Evolutionary conservation across 2,113 vertebrate species (phyloP).

Genomic region (Elanoides forficatus): DNA sequence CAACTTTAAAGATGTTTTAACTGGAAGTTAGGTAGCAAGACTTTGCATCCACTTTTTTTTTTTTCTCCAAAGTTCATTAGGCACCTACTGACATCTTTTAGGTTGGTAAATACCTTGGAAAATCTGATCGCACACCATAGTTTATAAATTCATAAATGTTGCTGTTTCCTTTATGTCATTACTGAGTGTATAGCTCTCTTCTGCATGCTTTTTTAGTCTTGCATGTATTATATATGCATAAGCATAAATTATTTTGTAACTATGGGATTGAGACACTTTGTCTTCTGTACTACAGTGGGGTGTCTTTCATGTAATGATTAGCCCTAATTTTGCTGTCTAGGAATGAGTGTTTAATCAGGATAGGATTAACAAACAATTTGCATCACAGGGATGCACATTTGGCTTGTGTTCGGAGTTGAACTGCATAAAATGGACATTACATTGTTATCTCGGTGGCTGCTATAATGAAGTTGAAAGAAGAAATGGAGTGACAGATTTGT

Average conservation of each 20-base stretch:
- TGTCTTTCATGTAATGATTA: slow-evolving; percentile 1
- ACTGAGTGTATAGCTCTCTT: not conserved
- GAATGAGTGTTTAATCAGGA: not conserved
- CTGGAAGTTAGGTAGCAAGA: not conserved
- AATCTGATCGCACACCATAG: not conserved
- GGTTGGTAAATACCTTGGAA: not conserved
- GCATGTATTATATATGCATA: not conserved
- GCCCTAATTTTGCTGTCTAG: not conserved
- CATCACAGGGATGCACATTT: not conserved
- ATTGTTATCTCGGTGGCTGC: not conserved
- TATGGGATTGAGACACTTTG: not conserved
- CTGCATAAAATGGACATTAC: not conserved
- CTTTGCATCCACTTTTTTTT: not conserved
- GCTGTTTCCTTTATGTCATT: not conserved
- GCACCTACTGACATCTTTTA: not conserved
- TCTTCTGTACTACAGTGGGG: not conserved
- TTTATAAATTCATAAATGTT: not conserved
- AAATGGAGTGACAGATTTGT: not conserved
- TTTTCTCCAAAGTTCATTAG: not conserved
- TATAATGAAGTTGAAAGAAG: not conserved
- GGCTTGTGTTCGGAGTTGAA: not conserved
- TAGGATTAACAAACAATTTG: not conserved
- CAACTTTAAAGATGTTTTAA: not conserved
- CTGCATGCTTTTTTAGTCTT: slow-evolving; percentile 6
- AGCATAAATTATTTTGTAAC: not conserved